These are phyloP conservation scores for Atethmia centrago DNA, from an alignment of 2,888 invertebrate genomes.

Conservation along the genomic window DNA sequence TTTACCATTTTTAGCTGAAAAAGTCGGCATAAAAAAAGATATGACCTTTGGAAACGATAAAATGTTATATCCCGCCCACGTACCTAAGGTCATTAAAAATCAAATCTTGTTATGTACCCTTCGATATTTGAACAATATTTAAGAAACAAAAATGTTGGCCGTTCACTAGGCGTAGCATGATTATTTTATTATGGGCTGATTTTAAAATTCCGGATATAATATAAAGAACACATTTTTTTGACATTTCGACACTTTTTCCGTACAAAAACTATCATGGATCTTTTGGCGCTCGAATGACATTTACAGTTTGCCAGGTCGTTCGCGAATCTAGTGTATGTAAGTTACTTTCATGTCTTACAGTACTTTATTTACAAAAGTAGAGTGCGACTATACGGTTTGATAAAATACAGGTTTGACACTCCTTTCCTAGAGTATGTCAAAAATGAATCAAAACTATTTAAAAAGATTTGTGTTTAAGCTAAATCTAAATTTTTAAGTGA, in stretches of 20 bases:
- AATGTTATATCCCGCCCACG: slow-evolving; percentile 21
- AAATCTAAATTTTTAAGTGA: no score
- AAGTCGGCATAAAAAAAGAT: slow-evolving; percentile 2
- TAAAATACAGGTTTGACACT: no score
- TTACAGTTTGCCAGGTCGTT: no score
- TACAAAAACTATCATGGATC: background rate
- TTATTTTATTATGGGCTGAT: background rate
- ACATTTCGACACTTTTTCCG: background rate
- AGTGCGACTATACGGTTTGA: no score
- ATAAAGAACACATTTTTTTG: background rate
- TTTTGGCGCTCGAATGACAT: background rate
- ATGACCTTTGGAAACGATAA: slow-evolving; percentile 19
- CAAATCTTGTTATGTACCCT: slow-evolving; percentile 11
- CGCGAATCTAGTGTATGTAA: no score
- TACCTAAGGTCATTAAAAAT: slow-evolving; percentile 3
- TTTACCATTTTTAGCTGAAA: background rate
- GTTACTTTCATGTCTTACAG: no score
- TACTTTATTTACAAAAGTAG: no score
- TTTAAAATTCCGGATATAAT: background rate
- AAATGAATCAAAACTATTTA: no score
- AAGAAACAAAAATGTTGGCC: background rate
- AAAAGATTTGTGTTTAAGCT: no score
- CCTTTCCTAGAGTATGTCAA: no score
- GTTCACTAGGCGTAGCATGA: background rate
- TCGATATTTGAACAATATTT: slow-evolving; percentile 21